Conservation (phyloP, 2,797 vertebrate genomes). For the Anabacerthia variegaticeps region DNA sequence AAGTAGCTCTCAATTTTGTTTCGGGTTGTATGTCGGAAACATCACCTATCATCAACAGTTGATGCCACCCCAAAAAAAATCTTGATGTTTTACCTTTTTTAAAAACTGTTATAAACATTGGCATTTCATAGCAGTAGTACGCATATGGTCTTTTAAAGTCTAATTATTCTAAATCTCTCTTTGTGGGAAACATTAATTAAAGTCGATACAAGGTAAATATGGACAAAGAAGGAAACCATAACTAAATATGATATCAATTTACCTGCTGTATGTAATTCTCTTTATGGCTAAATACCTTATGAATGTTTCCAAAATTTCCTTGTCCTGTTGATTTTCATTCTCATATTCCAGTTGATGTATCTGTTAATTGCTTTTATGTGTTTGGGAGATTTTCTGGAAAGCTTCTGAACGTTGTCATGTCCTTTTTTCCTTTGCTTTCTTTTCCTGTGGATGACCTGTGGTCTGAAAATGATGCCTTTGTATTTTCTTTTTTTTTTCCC, state of each 20-base stretch:
- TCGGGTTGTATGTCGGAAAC: not conserved
- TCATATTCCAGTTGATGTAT: not conserved
- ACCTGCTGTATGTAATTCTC: not conserved
- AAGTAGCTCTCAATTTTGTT: not conserved
- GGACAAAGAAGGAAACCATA: not conserved
- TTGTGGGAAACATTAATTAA: not conserved
- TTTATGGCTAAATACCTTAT: not conserved
- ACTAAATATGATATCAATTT: not conserved
- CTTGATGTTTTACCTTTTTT: not conserved
- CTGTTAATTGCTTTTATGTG: not conserved
- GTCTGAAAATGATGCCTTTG: not conserved
- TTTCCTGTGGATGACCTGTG: not conserved
- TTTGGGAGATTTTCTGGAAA: not conserved
- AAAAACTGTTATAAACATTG: not conserved
- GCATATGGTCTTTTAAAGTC: not conserved
- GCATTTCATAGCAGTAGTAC: not conserved
- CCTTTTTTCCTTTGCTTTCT: not conserved
- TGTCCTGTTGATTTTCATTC: no score
- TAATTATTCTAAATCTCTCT: not conserved
- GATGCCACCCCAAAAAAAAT: not conserved
- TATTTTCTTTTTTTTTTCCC: not conserved
- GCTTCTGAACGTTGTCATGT: not conserved
- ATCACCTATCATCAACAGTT: not conserved
- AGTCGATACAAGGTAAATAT: not conserved
- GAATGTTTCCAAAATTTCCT: no score